Base-by-base conservation (phyloP, 2,113 vertebrate genomes). In the Perca flavescens region DNA sequence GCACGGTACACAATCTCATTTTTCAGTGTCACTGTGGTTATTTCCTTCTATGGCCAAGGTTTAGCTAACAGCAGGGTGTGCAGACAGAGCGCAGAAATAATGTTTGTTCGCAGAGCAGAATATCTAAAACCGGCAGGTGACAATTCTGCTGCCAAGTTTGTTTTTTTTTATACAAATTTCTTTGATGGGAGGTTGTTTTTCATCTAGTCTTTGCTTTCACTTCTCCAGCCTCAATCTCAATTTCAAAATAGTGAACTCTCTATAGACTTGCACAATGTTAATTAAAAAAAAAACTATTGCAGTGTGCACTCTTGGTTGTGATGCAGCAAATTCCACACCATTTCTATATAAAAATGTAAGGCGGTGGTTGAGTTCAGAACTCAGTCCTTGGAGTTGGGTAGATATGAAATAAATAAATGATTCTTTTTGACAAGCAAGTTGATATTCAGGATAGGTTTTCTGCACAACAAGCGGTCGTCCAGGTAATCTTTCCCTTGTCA, bases 1-100 rank as follows among this genome's bases (percentile, higher is more conserved):
- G 10, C 25, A 22, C 54, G 64, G 43, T 77, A 67, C 74, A 49
- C 72, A 83, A 62, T 86, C 77, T 74, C 21, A 46, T 87, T 77
- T 77, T 67, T 73, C 81, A 67, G 81, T 65, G 54, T 82, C 80
- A 68, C 43, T 16, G 74, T 22, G 76, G 70, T 69, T 87, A 74
- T 75, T 84, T 74, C 62, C 54, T 12, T 69, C 76, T 25, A 11
- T 54, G 5, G 36, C 71, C 4, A 77, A 79, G 67, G 72, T 65
- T 82, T 53, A 47, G 68, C 43, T 40, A 79, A 50, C 76, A 81
- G 69, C 86, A 73, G 68, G 54, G 56, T 79, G 46, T 52, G 60
- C 49, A 54, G 52, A 56, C 64, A 61, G 60, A 16, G 53, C 15
- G 22, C 62, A 70, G 40, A 58, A 69, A 25, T 50, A 58, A 16